Evolutionary conservation across 2,888 invertebrate species (phyloP).

Genomic region (Nemotelus pantherinus): DNA sequence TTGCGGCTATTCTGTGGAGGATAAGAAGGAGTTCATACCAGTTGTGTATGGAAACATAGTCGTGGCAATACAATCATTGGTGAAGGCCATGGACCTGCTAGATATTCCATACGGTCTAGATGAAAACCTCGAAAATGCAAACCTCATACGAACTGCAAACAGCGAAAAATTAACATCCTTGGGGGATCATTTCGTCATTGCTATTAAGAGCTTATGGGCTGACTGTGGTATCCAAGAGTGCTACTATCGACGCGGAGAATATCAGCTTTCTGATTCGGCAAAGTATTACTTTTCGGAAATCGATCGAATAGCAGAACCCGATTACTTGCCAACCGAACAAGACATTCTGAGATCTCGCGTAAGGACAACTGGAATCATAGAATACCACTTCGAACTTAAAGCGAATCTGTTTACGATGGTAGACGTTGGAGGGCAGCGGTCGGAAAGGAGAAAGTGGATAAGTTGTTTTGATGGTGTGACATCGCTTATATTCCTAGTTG

Average conservation of each 20-base stretch:
- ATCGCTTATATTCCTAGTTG: conserved; percentile 99
- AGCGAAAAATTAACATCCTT: conserved; percentile 99
- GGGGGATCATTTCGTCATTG: conserved; percentile 96
- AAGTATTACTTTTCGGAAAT: conserved; percentile 99
- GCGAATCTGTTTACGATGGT: conserved; percentile 99
- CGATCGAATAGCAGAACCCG: conserved; percentile 94
- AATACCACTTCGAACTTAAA: conserved; percentile 99
- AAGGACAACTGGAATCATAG: conserved; percentile 99
- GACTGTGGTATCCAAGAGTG: conserved; percentile 99
- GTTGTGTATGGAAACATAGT: conserved; percentile 99
- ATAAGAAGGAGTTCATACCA: conserved; percentile 97
- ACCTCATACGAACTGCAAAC: conserved; percentile 94
- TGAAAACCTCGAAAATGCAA: conserved; percentile 92
- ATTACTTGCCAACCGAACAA: conserved; percentile 99
- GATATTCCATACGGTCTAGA: conserved; percentile 95
- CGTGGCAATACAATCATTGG: conserved; percentile 99
- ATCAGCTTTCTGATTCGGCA: conserved; percentile 99
- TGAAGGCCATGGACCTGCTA: conserved; percentile 98
- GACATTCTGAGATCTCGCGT: conserved; percentile 99
- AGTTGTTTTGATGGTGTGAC: conserved; percentile 99
- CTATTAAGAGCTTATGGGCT: conserved; percentile 95
- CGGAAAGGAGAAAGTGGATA: conserved; percentile 99
- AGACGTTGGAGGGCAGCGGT: conserved; percentile 99
- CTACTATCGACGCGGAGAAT: conserved; percentile 98
- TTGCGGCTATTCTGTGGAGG: conserved; percentile 98